Conservation (phyloP, 2,797 vertebrate species). For the Chanos chanos region DNA sequence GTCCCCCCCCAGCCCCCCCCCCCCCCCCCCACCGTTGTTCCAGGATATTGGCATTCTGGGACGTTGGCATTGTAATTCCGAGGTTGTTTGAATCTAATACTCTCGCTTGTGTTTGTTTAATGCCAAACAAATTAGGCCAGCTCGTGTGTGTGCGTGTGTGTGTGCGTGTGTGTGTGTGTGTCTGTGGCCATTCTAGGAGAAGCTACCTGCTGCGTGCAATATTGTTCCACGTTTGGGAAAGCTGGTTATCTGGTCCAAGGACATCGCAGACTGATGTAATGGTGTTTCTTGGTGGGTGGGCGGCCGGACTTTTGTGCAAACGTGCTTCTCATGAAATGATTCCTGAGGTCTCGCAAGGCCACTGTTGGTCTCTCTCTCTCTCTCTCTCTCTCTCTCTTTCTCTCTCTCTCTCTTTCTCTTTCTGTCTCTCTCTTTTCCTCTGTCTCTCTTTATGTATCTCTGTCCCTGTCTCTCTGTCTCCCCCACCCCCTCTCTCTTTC, state of each 20-base stretch:
- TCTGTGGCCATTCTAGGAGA: background rate
- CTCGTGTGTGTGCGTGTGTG: background rate
- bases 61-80: background rate
- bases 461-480: too few relatives aligned
- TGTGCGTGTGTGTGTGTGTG: background rate
- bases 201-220: constrained; percentile 41
- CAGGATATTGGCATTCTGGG: background rate
- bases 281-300: constrained; percentile 34
- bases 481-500: too few relatives aligned
- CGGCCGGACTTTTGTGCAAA: constrained; percentile 39
- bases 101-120: background rate
- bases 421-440: too few relatives aligned
- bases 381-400: too few relatives aligned
- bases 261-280: constrained; percentile 45
- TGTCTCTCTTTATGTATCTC: too few relatives aligned
- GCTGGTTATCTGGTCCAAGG: constrained; percentile 54
- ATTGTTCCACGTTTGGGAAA: constrained; percentile 43
- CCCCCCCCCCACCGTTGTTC: too few relatives aligned
- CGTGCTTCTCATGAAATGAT: constrained; percentile 43
- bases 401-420: too few relatives aligned
- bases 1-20: too few relatives aligned
- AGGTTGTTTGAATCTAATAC: too few relatives aligned
- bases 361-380: too few relatives aligned
- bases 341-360: too few relatives aligned
- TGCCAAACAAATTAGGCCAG: constrained; percentile 15